Evolutionary conservation across 2,797 vertebrate species (phyloP).

Genomic region (Hipposideros larvatus): DNA sequence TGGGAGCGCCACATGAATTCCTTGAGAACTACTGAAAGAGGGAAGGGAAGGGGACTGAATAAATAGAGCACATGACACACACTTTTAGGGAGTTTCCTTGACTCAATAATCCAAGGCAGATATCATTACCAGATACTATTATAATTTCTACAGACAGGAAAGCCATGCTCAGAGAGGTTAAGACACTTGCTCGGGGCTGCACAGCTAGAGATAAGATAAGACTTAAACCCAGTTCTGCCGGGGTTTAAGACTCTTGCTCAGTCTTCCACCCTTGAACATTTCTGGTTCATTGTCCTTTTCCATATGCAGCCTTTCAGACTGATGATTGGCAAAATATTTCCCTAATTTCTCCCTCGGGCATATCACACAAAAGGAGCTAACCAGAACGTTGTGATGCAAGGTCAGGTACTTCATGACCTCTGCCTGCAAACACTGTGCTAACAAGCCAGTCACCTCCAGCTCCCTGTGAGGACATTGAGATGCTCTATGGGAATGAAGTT

Average conservation of each 20-base stretch:
- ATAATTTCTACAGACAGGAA: neutral
- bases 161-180: slow-evolving; percentile 34
- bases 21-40: neutral
- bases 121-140: neutral
- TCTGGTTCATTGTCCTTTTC: neutral
- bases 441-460: neutral
- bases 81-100: neutral
- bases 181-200: neutral
- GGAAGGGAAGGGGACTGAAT: neutral
- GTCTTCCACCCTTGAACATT: neutral
- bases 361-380: neutral
- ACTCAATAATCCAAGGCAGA: neutral
- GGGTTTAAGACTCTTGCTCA: neutral
- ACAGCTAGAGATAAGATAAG: neutral
- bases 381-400: neutral
- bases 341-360: neutral
- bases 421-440: neutral
- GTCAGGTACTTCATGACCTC: neutral
- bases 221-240: neutral
- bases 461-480: neutral
- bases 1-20: neutral
- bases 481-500: neutral
- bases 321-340: neutral
- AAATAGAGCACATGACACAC: rapidly evolving
- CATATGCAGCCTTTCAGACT: neutral